These are phyloP conservation scores for Linhomoeus sp. DNA, from an alignment of 2,888 invertebrate species.

Conservation along the genomic window DNA sequence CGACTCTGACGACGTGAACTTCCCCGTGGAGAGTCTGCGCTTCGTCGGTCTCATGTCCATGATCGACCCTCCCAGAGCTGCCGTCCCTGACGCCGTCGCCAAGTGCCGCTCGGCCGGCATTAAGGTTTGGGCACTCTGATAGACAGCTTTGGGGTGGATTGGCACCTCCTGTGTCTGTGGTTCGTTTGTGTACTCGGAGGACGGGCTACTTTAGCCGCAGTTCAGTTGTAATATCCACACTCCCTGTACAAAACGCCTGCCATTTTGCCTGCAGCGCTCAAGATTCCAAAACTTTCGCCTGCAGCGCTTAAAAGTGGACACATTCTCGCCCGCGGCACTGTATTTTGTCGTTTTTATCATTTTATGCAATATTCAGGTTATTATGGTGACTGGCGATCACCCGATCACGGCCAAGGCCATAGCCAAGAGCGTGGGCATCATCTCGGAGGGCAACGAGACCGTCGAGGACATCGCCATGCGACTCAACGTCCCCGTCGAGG, in stretches of 20 bases:
- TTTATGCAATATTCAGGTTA: conserved; percentile 20
- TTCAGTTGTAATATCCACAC: too few relatives aligned
- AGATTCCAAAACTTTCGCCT: too few relatives aligned
- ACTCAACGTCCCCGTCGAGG: conserved; percentile 62
- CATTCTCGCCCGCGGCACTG: too few relatives aligned
- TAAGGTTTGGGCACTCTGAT: too few relatives aligned
- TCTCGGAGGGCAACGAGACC: conserved; percentile 36
- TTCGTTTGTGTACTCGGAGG: too few relatives aligned
- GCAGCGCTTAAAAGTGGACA: too few relatives aligned
- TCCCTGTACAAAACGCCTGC: too few relatives aligned
- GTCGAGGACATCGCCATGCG: conserved; percentile 50
- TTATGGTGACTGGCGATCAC: conserved; percentile 40
- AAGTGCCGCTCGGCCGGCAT: conserved; percentile 30
- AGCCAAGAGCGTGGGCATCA: conserved; percentile 39
- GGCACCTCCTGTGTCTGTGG: too few relatives aligned
- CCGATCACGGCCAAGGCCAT: conserved; percentile 40
- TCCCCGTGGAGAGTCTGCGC: conserved; percentile 39
- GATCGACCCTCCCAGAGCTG: conserved; percentile 33
- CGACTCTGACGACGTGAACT: conserved; percentile 40
- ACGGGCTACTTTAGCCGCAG: too few relatives aligned
- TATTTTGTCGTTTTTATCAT: too few relatives aligned
- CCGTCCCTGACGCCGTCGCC: conserved; percentile 32
- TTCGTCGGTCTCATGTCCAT: conserved; percentile 32
- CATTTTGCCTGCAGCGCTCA: too few relatives aligned
- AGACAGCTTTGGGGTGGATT: too few relatives aligned